Percentiles rank a stretch among this genome's conserved stretches.
Conservation (phyloP, 2,888 invertebrate species). For the Criorhina ranunculi region DNA sequence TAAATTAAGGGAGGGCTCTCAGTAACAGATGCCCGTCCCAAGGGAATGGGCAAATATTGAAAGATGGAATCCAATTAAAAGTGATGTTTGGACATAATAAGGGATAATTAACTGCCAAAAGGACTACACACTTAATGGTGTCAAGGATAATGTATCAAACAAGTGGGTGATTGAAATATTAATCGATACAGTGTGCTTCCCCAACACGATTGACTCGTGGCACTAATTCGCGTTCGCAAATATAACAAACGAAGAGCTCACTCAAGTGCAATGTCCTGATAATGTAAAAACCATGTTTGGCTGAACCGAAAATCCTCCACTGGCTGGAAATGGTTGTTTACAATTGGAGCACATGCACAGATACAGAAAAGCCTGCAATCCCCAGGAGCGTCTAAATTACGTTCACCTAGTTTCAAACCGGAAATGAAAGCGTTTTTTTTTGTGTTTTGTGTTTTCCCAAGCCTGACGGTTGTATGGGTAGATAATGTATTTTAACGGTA, state of each 20-base stretch:
- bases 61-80: background rate
- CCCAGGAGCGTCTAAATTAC: slow-evolving; percentile 26
- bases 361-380: background rate
- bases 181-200: background rate
- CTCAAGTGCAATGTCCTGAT: slow-evolving; percentile 51
- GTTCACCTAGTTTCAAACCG: slow-evolving; percentile 20
- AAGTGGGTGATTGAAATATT: background rate
- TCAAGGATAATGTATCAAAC: background rate
- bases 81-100: background rate
- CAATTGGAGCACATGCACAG: slow-evolving; percentile 8
- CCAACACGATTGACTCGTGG: background rate
- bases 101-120: background rate
- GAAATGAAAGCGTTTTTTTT: slow-evolving; percentile 19
- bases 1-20: background rate
- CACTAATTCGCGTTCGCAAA: background rate
- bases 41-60: background rate
- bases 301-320: slow-evolving; percentile 9
- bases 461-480: slow-evolving; percentile 2
- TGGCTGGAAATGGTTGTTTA: slow-evolving; percentile 7
- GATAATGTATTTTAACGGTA: background rate
- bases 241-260: background rate
- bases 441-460: background rate
- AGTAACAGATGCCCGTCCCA: background rate
- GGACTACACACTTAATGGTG: background rate
- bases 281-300: slow-evolving; percentile 46